Evolutionary conservation across 1,140 invertebrate genomes (phyloP).

Genomic region (Frieseomelitta varia): DNA sequence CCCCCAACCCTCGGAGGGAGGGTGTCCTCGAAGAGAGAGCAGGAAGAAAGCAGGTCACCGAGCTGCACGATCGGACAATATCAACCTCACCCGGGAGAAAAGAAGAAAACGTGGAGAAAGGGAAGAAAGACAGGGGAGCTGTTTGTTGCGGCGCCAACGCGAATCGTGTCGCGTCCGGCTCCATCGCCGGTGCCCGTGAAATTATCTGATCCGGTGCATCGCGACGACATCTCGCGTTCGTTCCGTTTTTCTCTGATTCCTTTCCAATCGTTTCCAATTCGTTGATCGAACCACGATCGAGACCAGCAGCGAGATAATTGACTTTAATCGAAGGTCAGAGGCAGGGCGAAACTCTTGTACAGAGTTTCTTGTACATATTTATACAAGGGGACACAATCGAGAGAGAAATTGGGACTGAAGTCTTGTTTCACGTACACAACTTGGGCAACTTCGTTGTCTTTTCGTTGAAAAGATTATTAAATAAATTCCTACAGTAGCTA

Average conservation of each 20-base stretch:
- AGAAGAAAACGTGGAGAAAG: neutral
- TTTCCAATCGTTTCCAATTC: neutral
- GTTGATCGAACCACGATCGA: neutral
- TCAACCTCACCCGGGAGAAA: neutral
- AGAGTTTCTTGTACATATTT: too few relatives aligned
- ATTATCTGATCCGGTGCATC: neutral
- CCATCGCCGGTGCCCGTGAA: neutral
- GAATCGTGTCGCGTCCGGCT: conserved; percentile 9
- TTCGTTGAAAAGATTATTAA: too few relatives aligned
- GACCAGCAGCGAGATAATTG: too few relatives aligned
- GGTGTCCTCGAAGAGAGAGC: neutral
- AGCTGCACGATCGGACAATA: neutral
- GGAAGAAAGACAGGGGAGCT: neutral
- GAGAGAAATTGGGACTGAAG: too few relatives aligned
- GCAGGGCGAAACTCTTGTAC: too few relatives aligned
- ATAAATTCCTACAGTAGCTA: too few relatives aligned
- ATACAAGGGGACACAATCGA: too few relatives aligned
- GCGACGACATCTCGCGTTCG: too few relatives aligned
- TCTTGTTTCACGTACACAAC: too few relatives aligned
- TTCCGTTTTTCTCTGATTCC: neutral
- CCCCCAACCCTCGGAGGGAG: too few relatives aligned
- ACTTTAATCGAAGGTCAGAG: too few relatives aligned
- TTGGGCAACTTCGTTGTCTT: too few relatives aligned
- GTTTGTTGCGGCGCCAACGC: neutral
- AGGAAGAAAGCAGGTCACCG: neutral